A percentile compares a stretch with the other conserved stretches of the same genome.
phyloP scores from a whole-genome alignment of 2,113 vertebrate species.

The Canis aureus region DNA sequence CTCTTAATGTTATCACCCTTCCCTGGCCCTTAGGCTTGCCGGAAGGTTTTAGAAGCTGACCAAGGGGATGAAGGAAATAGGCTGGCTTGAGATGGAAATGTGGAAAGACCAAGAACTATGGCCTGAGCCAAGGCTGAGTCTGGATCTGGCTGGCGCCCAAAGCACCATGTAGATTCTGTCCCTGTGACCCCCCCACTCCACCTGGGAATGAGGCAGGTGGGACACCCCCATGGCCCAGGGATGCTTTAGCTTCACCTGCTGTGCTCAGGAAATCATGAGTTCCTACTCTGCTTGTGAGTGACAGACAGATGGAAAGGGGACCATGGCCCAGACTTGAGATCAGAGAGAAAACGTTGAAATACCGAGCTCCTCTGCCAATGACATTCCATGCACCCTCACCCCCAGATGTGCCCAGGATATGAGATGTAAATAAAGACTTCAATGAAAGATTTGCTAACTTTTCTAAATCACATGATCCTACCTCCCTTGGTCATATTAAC shows the following conservation, averaged over 20 bases:
- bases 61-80: neutral
- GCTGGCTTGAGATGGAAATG: neutral
- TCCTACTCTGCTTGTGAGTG: neutral
- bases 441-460: neutral
- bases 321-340: rapidly evolving
- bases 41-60: neutral
- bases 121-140: neutral
- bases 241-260: neutral
- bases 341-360: neutral
- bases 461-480: neutral
- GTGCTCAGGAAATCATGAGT: neutral
- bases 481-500: neutral
- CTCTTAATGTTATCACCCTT: rapidly evolving
- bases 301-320: neutral
- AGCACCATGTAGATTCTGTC: neutral
- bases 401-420: rapidly evolving
- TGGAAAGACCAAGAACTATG: neutral
- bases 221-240: neutral
- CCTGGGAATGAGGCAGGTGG: neutral
- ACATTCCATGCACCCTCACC: neutral
- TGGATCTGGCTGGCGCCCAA: neutral
- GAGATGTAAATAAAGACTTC: neutral
- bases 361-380: neutral
- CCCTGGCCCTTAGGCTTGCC: neutral
- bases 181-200: neutral